phyloP scores from a whole-genome alignment of 2,888 invertebrate species.

The Oxyteleia sp. region DNA sequence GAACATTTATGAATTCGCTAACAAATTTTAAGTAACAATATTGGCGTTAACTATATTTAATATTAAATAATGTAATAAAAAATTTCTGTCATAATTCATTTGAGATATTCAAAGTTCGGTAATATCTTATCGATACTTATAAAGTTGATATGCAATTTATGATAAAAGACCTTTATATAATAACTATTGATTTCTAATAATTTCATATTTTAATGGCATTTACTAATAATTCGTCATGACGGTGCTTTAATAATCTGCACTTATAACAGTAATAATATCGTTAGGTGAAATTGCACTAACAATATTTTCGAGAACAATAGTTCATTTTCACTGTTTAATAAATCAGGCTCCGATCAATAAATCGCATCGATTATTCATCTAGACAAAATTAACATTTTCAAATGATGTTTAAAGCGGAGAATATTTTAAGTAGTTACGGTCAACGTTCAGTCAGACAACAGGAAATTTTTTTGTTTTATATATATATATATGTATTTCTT shows the following conservation, averaged over 20 bases:
- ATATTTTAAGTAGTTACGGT: constrained; percentile 3
- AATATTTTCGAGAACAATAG: constrained; percentile 53
- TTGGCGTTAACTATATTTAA: no score
- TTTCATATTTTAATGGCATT: constrained; percentile 49
- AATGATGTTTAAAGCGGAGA: neutral
- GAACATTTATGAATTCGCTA: no score
- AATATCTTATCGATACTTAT: constrained; percentile 46
- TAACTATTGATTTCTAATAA: constrained; percentile 49
- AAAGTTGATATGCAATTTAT: constrained; percentile 43
- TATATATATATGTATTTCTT: no score
- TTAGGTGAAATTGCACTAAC: constrained; percentile 25
- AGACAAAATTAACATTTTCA: constrained; percentile 29
- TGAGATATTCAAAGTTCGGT: constrained; percentile 22
- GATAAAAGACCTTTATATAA: constrained; percentile 44
- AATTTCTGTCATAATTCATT: constrained; percentile 9
- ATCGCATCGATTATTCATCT: constrained; percentile 36
- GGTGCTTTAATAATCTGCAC: constrained; percentile 4
- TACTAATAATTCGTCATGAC: constrained; percentile 24
- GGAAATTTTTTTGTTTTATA: no score
- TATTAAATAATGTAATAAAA: constrained; percentile 29
- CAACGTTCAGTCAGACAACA: constrained; percentile 10
- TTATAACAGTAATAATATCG: constrained; percentile 33
- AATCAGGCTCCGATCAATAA: constrained; percentile 27
- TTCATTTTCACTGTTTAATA: constrained; percentile 36
- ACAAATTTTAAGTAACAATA: no score